Base-by-base conservation (phyloP, 2,113 vertebrate species). In the Myiopsitta monachus region DNA sequence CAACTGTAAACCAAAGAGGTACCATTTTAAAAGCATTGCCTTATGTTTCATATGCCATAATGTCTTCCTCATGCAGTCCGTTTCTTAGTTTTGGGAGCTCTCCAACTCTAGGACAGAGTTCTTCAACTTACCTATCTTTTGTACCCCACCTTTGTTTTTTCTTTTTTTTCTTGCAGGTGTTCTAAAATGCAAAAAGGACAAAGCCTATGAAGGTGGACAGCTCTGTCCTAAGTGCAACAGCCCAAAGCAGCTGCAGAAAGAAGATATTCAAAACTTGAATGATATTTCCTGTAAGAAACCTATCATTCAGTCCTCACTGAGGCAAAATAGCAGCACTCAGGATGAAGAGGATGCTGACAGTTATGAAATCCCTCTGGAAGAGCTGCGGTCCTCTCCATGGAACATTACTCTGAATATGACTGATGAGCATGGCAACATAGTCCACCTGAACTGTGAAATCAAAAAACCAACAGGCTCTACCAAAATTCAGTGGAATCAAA, bases 111-210 rank as follows among this genome's bases (percentile, higher is more conserved):
- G 18, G 75, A 47, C 22, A 74, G 24, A 70, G 19, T 67, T 95
- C 62, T 68, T 44, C 38, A n/a, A 30, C 9, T 86, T 87, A 30
- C 23, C 26, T 64, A 9, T 54, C 7, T 57, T 52, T 41, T 46
- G 4, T 62, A 69, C 38, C 5, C 3, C 11, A 59, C 3, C 18
- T 52, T 90, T n/a, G 10, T 49, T 90, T 10, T 72, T 15, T 18
- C 4, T 31, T 11, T 30, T 47, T 84, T 23, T 92, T 47, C 57
- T 91, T 74, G 0, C 78, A 99, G 99, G 98, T 51, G 92, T 99
- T 11, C 79, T 99, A 30, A 99, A 99, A 92, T 99, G 99, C 92
- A 99, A 99, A 94, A 99, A 99, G 78, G 99, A 99, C 95, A 98
- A 95, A 87, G 94, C 97, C 4, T 98, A 98, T 19, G 98, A 98